A percentile compares a stretch with the other conserved stretches of the same genome.
Conservation (phyloP, 2,888 invertebrate genomes). For the Lasioglossum zephyrum region DNA sequence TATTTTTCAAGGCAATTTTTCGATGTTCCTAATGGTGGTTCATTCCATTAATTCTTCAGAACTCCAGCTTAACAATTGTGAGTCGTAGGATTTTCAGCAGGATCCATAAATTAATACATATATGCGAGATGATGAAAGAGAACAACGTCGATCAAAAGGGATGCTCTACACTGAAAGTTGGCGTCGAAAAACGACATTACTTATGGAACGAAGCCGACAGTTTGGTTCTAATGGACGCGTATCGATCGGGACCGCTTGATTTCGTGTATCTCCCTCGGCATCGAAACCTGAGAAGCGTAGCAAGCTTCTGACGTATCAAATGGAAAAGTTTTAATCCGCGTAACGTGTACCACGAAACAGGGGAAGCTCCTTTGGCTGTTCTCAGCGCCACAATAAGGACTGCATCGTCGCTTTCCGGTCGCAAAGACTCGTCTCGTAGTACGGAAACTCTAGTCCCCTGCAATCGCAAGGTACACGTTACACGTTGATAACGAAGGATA, state of each 20-base stretch:
- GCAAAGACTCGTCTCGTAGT: neutral
- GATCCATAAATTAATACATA: neutral
- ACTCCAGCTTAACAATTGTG: no score
- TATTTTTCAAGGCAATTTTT: no score
- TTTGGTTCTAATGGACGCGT: neutral
- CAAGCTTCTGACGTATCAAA: neutral
- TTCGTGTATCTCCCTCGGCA: neutral
- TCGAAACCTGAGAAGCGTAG: neutral
- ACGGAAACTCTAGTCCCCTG: neutral
- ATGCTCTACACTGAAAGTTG: neutral
- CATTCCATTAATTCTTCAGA: no score
- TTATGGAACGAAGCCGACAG: neutral
- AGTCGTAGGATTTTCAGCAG: neutral
- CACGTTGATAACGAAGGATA: conserved; percentile 14
- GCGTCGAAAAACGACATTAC: neutral
- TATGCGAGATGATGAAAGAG: neutral
- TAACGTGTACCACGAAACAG: neutral
- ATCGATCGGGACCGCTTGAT: neutral
- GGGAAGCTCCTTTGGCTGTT: neutral
- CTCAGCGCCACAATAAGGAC: neutral
- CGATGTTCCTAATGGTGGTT: no score
- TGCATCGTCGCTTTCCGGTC: neutral
- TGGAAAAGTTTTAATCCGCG: conserved; percentile 2
- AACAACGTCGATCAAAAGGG: neutral
- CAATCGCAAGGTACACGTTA: neutral